Evolutionary conservation across 2,113 vertebrate genomes (phyloP).

Genomic region (Hippocampus zosterae): DNA sequence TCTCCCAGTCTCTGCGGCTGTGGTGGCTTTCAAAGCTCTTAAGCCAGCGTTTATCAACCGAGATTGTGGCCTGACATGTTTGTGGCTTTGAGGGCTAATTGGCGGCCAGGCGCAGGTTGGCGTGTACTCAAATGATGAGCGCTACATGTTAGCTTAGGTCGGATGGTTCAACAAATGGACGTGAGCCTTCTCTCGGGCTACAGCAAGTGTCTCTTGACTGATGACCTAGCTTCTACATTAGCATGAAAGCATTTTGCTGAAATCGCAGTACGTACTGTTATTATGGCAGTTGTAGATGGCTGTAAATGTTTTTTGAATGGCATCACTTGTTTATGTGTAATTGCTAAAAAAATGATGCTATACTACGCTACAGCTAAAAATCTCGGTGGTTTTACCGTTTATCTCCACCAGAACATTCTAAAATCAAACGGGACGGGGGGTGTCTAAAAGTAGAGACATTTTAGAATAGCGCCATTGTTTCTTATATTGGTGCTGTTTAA

Average conservation of each 20-base stretch:
- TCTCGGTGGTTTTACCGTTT: too few species aligned
- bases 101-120: background rate
- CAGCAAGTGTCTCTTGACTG: background rate
- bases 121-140: background rate
- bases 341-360: too few species aligned
- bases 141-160: background rate
- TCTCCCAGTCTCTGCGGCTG: background rate
- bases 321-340: too few species aligned
- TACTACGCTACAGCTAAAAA: too few species aligned
- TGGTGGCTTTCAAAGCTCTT: constrained; percentile 5
- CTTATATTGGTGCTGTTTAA: too few species aligned
- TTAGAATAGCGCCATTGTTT: too few species aligned
- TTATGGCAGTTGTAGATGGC: background rate
- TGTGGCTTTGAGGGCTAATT: constrained; percentile 18
- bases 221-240: background rate
- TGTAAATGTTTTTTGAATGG: background rate
- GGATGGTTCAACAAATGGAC: background rate
- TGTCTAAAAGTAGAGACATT: too few species aligned
- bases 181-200: background rate
- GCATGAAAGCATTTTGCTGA: background rate
- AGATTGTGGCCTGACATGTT: constrained; percentile 17
- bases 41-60: background rate
- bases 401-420: too few species aligned
- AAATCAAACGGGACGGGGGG: too few species aligned
- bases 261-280: background rate